Evolutionary conservation across 2,888 invertebrate species (phyloP).

Genomic region (Brachyptera putata): DNA sequence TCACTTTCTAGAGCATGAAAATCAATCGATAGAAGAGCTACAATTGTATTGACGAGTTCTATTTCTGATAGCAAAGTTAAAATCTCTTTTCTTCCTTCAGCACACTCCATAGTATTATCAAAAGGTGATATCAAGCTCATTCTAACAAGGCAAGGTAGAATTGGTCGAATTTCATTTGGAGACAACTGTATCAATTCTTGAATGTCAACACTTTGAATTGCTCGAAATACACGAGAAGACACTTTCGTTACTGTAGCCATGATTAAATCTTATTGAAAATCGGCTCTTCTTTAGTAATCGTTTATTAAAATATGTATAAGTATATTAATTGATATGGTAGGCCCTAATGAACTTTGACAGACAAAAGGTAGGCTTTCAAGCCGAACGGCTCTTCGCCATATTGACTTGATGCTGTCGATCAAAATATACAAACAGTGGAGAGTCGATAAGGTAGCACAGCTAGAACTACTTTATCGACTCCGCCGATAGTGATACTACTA

Average conservation of each 20-base stretch:
- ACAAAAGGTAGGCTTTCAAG: too few relatives aligned
- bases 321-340: too few relatives aligned
- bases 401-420: too few relatives aligned
- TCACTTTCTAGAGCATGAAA: slow-evolving; percentile 90
- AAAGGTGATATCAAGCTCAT: slow-evolving; percentile 88
- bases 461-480: too few relatives aligned
- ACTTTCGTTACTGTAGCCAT: slow-evolving; percentile 41
- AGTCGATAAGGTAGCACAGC: too few relatives aligned
- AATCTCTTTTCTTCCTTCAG: slow-evolving; percentile 79
- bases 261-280: not conserved
- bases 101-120: slow-evolving; percentile 79
- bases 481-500: too few relatives aligned
- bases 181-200: slow-evolving; percentile 65
- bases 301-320: too few relatives aligned
- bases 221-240: slow-evolving; percentile 66
- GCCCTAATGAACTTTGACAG: too few relatives aligned
- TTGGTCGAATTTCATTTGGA: slow-evolving; percentile 78
- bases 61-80: slow-evolving; percentile 86
- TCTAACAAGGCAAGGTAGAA: slow-evolving; percentile 86
- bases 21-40: slow-evolving; percentile 88
- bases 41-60: slow-evolving; percentile 91
- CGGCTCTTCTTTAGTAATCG: too few relatives aligned
- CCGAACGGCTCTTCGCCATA: too few relatives aligned
- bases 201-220: slow-evolving; percentile 80
- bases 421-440: too few relatives aligned